phyloP scores from a whole-genome alignment of 2,797 vertebrate genomes.

The Eutrigla gurnardus region DNA sequence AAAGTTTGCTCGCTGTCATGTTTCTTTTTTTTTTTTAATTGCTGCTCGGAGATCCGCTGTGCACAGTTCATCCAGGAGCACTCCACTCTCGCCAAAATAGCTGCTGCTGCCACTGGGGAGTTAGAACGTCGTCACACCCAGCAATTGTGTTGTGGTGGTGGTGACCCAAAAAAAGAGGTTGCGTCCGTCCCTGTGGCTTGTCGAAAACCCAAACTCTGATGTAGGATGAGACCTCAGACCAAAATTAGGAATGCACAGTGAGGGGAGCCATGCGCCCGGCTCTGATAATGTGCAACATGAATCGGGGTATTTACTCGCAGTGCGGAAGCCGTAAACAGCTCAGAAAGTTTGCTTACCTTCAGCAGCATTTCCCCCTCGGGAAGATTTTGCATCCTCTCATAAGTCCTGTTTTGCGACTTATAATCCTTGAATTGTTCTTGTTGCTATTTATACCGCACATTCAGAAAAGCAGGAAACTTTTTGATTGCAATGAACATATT shows the following conservation, averaged over 20 bases:
- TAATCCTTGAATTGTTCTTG: slow-evolving; percentile 80
- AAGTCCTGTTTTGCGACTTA: slow-evolving; percentile 65
- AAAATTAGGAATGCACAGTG: slow-evolving; percentile 71
- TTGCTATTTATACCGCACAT: slow-evolving; percentile 71
- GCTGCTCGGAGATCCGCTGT: slow-evolving; percentile 31
- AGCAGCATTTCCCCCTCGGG: slow-evolving; percentile 60
- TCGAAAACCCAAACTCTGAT: slow-evolving; percentile 77
- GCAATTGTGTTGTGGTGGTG: slow-evolving; percentile 76
- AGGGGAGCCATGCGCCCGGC: slow-evolving; percentile 42
- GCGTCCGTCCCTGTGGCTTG: slow-evolving; percentile 69
- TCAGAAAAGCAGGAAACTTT: slow-evolving; percentile 81
- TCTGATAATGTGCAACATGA: slow-evolving; percentile 43
- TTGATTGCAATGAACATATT: slow-evolving; percentile 75
- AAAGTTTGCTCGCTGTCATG: slow-evolving; percentile 10
- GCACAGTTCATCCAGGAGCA: slow-evolving; percentile 30
- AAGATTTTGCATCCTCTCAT: slow-evolving; percentile 52
- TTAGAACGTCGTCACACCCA: slow-evolving; percentile 71
- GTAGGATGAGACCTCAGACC: slow-evolving; percentile 75
- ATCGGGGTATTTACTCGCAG: background rate
- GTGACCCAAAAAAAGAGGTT: slow-evolving; percentile 74
- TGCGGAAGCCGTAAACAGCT: slow-evolving; percentile 51
- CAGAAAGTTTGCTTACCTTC: slow-evolving; percentile 62
- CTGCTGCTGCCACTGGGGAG: slow-evolving; percentile 60
- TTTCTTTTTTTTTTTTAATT: slow-evolving; percentile 1
- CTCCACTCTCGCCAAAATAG: slow-evolving; percentile 63